These are phyloP conservation scores for Callimorpha dominula DNA, from an alignment of 2,888 invertebrate species.

Conservation along the genomic window DNA sequence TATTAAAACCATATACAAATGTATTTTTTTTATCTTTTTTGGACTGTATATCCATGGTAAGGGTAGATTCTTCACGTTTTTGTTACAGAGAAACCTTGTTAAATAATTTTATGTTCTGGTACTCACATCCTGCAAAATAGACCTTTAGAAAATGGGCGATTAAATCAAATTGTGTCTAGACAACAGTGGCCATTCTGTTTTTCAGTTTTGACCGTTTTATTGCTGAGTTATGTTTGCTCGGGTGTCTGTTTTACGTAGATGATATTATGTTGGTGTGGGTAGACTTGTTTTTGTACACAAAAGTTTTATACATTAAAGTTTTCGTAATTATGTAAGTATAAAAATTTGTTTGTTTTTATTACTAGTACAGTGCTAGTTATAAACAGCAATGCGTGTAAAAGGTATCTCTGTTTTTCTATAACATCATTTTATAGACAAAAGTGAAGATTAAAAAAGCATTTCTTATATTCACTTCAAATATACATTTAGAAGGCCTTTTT, in stretches of 20 bases:
- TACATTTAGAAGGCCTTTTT: too few relatives aligned
- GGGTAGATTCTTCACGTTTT: constrained; percentile 65
- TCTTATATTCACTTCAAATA: too few relatives aligned
- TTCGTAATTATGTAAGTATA: background rate
- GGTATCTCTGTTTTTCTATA: too few relatives aligned
- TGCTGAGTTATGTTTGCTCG: constrained; percentile 6
- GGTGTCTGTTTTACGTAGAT: background rate
- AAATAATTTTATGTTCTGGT: constrained; percentile 77
- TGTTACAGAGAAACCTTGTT: constrained; percentile 70
- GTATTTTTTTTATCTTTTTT: background rate
- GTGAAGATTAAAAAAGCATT: too few relatives aligned
- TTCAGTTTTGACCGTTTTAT: constrained; percentile 12
- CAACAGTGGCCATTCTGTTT: constrained; percentile 39
- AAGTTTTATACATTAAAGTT: too few relatives aligned
- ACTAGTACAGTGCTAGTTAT: background rate
- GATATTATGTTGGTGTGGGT: background rate
- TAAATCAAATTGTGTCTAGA: constrained; percentile 76
- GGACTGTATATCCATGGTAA: constrained; percentile 48
- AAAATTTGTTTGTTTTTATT: background rate
- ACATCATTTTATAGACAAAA: too few relatives aligned
- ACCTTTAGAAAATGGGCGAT: constrained; percentile 69
- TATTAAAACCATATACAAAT: too few relatives aligned
- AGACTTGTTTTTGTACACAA: background rate
- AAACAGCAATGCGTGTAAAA: background rate
- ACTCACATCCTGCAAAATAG: constrained; percentile 67